Percentiles rank a stretch among this genome's conserved stretches.
phyloP scores from a whole-genome alignment of 2,888 invertebrate species.

The Macrosoma leucophasiata region DNA sequence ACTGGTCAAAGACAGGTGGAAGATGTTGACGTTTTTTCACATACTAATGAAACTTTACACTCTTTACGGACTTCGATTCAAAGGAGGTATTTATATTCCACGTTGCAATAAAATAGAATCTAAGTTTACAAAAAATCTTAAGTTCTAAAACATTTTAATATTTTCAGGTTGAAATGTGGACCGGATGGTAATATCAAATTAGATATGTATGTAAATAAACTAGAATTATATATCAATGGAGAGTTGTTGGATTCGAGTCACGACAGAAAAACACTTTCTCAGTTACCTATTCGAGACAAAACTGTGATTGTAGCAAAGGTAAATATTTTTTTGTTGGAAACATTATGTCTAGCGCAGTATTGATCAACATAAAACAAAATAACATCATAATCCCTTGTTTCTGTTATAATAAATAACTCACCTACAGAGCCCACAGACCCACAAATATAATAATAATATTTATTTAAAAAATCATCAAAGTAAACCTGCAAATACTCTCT shows the following conservation, averaged over 20 bases:
- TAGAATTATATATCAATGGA: slow-evolving; percentile 93
- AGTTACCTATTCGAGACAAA: slow-evolving; percentile 91
- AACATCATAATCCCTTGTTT: no score
- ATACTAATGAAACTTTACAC: slow-evolving; percentile 95
- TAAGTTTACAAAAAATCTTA: not conserved
- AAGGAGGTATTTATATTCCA: slow-evolving; percentile 59
- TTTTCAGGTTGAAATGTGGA: slow-evolving; percentile 62
- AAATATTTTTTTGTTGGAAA: no score
- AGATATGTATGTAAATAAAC: slow-evolving; percentile 92
- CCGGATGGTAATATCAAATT: slow-evolving; percentile 84
- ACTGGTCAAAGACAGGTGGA: slow-evolving; percentile 91
- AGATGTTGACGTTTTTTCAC: slow-evolving; percentile 93
- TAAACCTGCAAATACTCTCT: no score
- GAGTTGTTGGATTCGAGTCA: slow-evolving; percentile 91
- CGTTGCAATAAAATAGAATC: not conserved
- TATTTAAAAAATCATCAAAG: no score
- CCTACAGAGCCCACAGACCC: no score
- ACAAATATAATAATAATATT: no score
- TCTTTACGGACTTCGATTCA: slow-evolving; percentile 87
- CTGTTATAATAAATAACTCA: no score
- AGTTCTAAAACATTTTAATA: slow-evolving; percentile 6
- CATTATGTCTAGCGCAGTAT: no score
- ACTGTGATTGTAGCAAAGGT: slow-evolving; percentile 80
- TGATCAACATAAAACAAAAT: no score
- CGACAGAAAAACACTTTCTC: slow-evolving; percentile 90